Evolutionary conservation across 2,888 invertebrate genomes (phyloP).

Genomic region (Polydrusus tereticollis): DNA sequence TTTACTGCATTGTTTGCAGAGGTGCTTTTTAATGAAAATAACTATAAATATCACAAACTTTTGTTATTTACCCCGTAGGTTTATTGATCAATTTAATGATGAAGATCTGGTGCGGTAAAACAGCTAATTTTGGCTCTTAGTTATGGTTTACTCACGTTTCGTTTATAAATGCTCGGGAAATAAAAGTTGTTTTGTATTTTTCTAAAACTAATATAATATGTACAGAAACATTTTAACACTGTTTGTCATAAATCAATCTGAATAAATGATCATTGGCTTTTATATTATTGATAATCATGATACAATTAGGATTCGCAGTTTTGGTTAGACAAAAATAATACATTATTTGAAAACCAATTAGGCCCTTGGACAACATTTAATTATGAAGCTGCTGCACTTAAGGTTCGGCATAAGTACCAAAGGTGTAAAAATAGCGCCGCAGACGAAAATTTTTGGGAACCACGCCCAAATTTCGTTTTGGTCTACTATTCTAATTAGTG

Average conservation of each 20-base stretch:
- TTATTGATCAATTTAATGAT: slow-evolving; percentile 39
- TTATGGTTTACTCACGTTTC: slow-evolving; percentile 42
- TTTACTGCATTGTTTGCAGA: too few relatives aligned
- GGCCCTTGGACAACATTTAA: too few relatives aligned
- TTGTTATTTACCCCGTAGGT: background rate
- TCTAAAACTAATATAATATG: slow-evolving; percentile 29
- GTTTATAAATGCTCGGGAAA: slow-evolving; percentile 46
- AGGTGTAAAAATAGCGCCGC: too few relatives aligned
- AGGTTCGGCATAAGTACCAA: too few relatives aligned
- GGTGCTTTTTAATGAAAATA: too few relatives aligned
- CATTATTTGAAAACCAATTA: too few relatives aligned
- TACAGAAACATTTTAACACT: slow-evolving; percentile 36
- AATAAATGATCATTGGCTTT: slow-evolving; percentile 36
- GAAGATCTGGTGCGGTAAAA: slow-evolving; percentile 41
- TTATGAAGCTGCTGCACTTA: too few relatives aligned
- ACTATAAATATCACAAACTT: background rate
- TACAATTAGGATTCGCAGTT: slow-evolving; percentile 18
- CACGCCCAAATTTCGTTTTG: too few relatives aligned
- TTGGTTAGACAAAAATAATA: too few relatives aligned
- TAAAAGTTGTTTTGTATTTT: slow-evolving; percentile 45
- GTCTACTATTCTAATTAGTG: too few relatives aligned
- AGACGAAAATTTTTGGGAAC: too few relatives aligned
- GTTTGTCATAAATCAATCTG: slow-evolving; percentile 39
- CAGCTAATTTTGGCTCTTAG: slow-evolving; percentile 48
- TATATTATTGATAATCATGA: slow-evolving; percentile 32